Conservation (phyloP, 2,113 vertebrate genomes). For the Oncorhynchus clarkii region DNA sequence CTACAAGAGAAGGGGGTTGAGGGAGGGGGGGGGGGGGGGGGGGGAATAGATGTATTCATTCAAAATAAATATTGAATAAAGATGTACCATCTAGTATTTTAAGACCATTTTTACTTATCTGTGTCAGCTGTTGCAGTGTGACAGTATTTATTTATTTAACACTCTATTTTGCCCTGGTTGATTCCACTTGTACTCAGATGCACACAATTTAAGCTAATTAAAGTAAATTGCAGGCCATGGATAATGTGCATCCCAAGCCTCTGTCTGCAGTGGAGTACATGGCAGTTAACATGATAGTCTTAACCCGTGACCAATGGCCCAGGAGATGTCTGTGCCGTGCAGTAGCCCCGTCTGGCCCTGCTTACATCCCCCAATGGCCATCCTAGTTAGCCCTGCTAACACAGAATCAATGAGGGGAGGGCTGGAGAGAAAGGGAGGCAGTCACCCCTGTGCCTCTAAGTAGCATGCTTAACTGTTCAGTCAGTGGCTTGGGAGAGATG, state of each 20-base stretch:
- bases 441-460: slow-evolving; percentile 29
- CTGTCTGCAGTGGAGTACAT: not conserved
- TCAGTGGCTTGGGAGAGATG: slow-evolving; percentile 1
- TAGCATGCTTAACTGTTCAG: not conserved
- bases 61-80: not conserved
- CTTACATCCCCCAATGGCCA: not conserved
- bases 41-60: no score
- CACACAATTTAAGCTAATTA: not conserved
- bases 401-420: not conserved
- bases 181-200: not conserved
- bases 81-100: not conserved
- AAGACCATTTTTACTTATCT: not conserved
- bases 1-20: not conserved
- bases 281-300: not conserved
- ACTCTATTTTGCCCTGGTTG: not conserved
- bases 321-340: not conserved
- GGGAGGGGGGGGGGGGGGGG: no score
- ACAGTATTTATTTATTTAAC: not conserved
- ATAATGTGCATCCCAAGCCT: not conserved
- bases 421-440: not conserved
- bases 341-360: no score
- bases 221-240: not conserved
- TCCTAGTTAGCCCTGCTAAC: not conserved
- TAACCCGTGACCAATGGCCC: not conserved
- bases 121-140: not conserved